phyloP scores from a whole-genome alignment of 37 sponge, comb jelly and placozoan genomes.

The Mnemiopsis leidyi region DNA sequence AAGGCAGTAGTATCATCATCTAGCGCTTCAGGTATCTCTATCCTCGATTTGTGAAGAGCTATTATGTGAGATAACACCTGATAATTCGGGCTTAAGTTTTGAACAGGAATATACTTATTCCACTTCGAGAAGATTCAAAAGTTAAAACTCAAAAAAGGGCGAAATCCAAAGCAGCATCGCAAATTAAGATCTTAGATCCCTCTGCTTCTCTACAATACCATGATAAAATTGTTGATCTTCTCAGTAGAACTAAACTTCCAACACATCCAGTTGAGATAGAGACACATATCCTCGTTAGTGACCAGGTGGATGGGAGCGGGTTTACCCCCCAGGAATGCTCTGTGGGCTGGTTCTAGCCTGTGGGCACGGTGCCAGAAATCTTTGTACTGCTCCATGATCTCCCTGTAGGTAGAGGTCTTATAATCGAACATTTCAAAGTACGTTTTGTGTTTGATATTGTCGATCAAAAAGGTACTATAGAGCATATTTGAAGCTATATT shows the following conservation, averaged over 20 bases:
- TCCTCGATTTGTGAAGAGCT: background rate
- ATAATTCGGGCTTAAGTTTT: background rate
- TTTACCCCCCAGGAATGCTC: background rate
- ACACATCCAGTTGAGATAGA: conserved; percentile 41
- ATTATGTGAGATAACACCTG: conserved; percentile 29
- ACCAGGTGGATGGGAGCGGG: conserved; percentile 28
- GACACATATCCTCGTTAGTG: conserved; percentile 48
- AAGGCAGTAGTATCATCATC: conserved; percentile 7
- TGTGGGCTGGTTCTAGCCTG: conserved; percentile 37
- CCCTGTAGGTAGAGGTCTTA: background rate
- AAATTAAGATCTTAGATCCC: too few species aligned
- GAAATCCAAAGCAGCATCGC: too few species aligned
- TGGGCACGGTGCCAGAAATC: conserved; percentile 63
- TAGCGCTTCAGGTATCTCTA: background rate
- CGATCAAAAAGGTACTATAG: too few species aligned
- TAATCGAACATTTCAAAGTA: background rate
- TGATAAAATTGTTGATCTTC: background rate
- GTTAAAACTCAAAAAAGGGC: too few species aligned
- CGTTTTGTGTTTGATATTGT: too few species aligned
- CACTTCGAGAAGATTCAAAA: too few species aligned
- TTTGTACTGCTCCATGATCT: conserved; percentile 43
- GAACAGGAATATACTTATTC: too few species aligned
- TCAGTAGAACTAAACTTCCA: background rate
- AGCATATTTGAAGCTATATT: too few species aligned
- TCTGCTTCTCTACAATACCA: too few species aligned